These are phyloP conservation scores for Hemitrygon akajei DNA, from an alignment of 2,797 vertebrate species.

Conservation along the genomic window DNA sequence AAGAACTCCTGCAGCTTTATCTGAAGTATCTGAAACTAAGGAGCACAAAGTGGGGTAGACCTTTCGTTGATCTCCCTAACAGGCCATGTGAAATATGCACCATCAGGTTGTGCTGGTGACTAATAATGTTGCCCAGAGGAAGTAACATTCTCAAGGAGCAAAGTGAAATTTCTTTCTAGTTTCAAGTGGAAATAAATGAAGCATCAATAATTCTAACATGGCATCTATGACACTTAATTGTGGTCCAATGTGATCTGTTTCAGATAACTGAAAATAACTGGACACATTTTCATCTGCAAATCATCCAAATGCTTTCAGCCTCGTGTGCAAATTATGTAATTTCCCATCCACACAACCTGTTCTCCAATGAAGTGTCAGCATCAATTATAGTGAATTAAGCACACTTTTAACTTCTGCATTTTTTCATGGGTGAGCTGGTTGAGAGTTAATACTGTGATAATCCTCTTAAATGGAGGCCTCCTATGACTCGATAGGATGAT, in stretches of 20 bases:
- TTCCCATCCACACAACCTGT: no score
- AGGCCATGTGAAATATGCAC: background rate
- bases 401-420: background rate
- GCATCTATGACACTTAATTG: background rate
- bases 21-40: background rate
- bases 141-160: background rate
- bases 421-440: background rate
- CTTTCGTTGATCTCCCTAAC: background rate
- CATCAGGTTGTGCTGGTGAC: background rate
- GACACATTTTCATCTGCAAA: background rate
- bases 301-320: background rate
- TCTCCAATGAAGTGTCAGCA: background rate
- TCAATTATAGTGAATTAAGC: background rate
- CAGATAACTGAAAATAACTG: background rate
- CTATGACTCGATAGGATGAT: background rate
- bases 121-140: background rate
- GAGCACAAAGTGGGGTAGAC: background rate
- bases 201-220: background rate
- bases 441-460: background rate
- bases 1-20: background rate
- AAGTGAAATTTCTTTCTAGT: background rate
- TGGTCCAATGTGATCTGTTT: no score
- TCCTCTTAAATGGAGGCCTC: background rate
- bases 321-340: background rate
- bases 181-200: background rate